Evolutionary conservation across 2,113 vertebrate genomes (phyloP), one percentile per base, ranked within the genome.

Genomic region (Quiscalus mexicanus): DNA sequence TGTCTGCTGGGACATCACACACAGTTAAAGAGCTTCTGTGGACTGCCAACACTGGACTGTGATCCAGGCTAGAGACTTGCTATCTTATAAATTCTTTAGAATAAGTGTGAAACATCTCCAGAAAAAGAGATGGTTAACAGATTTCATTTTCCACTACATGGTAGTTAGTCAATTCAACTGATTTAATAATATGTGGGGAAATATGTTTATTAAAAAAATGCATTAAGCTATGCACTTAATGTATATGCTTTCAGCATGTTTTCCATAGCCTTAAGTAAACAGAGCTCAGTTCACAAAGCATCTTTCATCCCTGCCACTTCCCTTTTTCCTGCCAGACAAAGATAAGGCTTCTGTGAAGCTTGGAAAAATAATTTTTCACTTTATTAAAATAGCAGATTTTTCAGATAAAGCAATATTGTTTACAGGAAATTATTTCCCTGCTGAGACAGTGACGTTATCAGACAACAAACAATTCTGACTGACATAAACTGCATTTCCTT

Each of bases 401-500:
- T 28, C 37, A 73, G 70, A 85, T 92, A 96, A 93, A 90, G 68
- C 35, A 41, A 21, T 69, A 47, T 47, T 81, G 85, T 87, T 94
- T 83, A 91, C 89, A 91, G 92, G 87, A 96, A 95, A 69, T 92
- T 2, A 93, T 88, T 94, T 70, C 79, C 90, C 79, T 92, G 28
- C 77, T 74, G 63, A 92, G 87, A 82, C 63, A 81, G 62, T 0
- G 74, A 93, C 79, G 71, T 64, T 97, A 95, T 91, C 87, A 15
- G 65, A 14, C 50, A 52, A 37, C 53, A 79, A 90, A 76, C 17
- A 33, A 77, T 77, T 75, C 89, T 33, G 45, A 73, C 62, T 76
- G 81, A 73, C 87, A 93, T 6, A 16, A 95, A 56, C 52, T 30
- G 7, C n/a, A 10, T 64, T 81, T 82, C 89, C 93, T 79, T 30